Evolutionary conservation across 1,140 invertebrate species (phyloP).

Genomic region (Aricia agestis): DNA sequence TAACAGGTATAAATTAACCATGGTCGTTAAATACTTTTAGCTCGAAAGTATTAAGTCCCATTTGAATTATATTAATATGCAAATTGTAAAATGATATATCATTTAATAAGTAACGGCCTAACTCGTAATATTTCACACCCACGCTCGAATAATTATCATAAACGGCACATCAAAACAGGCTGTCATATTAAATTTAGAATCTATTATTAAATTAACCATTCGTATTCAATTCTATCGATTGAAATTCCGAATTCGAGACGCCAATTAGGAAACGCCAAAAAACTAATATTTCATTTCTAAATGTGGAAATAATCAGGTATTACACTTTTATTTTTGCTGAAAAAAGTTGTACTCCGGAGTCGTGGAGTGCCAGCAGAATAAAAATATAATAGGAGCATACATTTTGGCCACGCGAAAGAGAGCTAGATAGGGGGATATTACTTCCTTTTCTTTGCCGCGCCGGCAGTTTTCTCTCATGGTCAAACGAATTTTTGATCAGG

Average conservation of each 20-base stretch:
- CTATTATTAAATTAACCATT: conserved; percentile 8
- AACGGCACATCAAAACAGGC: conserved; percentile 4
- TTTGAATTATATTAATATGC: conserved; percentile 39
- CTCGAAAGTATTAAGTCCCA: background rate
- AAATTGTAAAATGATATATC: conserved; percentile 48
- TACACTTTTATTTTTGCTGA: background rate
- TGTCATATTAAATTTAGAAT: conserved; percentile 3
- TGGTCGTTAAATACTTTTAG: background rate
- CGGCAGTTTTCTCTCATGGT: no score
- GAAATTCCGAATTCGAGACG: background rate
- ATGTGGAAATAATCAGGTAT: background rate
- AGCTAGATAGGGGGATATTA: no score
- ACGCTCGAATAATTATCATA: conserved; percentile 22
- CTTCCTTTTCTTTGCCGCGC: no score
- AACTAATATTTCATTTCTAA: background rate
- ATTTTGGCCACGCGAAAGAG: no score
- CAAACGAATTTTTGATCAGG: no score
- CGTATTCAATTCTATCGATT: conserved; percentile 7
- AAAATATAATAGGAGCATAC: no score
- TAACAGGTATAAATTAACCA: background rate
- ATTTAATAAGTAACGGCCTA: conserved; percentile 57
- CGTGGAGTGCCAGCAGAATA: no score
- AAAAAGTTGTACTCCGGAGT: no score
- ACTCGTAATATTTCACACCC: conserved; percentile 54
- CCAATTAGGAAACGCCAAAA: background rate